Evolutionary conservation across 2,797 vertebrate species (phyloP).

Genomic region (Aplochiton taeniatus): DNA sequence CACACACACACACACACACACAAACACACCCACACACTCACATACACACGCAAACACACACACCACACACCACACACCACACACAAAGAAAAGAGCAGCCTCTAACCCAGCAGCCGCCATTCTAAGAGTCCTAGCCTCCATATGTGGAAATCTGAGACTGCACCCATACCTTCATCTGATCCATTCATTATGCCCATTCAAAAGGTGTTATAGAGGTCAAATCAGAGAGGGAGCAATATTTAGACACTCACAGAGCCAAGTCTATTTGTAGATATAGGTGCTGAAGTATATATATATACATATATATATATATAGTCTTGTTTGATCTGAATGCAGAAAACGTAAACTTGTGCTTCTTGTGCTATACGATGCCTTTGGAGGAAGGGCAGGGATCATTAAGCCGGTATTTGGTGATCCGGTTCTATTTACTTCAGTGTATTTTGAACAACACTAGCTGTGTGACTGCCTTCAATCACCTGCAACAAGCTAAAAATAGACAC

Average conservation of each 20-base stretch:
- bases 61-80: background rate
- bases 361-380: conserved; percentile 43
- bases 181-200: no score
- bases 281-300: no score
- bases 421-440: conserved; percentile 37
- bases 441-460: conserved; percentile 29
- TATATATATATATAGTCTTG: conserved; percentile 41
- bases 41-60: conserved; percentile 3
- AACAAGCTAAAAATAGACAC: conserved; percentile 46
- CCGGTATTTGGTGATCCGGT: conserved; percentile 31
- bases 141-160: no score
- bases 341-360: conserved; percentile 46
- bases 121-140: no score
- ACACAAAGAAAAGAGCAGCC: background rate
- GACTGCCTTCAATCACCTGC: conserved; percentile 42
- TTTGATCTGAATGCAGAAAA: conserved; percentile 54
- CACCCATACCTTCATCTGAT: no score
- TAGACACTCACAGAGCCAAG: conserved; percentile 55
- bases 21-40: conserved; percentile 4
- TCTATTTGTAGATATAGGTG: conserved; percentile 67
- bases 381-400: conserved; percentile 40
- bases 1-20: conserved; percentile 10
- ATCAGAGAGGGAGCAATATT: conserved; percentile 42
- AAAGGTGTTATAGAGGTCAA: conserved; percentile 52
- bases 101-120: no score